A percentile compares a stretch with the other conserved stretches of the same genome.
phyloP scores from a whole-genome alignment of 2,113 vertebrate species.

The Andinoacara biseriatus region DNA sequence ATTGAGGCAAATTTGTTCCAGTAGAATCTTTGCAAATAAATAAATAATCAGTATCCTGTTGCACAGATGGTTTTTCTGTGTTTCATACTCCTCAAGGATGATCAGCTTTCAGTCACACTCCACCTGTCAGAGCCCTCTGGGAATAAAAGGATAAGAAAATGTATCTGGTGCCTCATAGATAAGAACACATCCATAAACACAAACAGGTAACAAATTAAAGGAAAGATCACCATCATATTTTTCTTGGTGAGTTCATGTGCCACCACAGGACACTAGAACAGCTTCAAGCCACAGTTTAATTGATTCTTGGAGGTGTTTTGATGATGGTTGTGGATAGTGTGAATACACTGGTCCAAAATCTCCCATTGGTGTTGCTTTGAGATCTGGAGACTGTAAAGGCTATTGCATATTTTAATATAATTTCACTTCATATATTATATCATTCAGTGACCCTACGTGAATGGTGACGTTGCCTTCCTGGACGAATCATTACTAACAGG shows the following conservation, averaged over 20 bases:
- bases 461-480: background rate
- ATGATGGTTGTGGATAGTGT: background rate
- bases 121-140: background rate
- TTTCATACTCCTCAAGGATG: background rate
- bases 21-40: constrained; percentile 6
- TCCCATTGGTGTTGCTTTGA: background rate
- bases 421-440: too few relatives aligned
- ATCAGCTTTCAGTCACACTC: constrained; percentile 19
- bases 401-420: background rate
- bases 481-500: background rate
- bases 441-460: background rate
- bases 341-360: background rate
- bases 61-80: constrained; percentile 23
- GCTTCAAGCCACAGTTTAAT: background rate
- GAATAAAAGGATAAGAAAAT: background rate
- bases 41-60: constrained; percentile 2
- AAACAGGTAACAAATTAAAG: constrained; percentile 7
- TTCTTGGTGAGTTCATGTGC: background rate
- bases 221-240: background rate
- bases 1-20: constrained; percentile 16
- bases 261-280: background rate
- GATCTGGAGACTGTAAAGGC: background rate
- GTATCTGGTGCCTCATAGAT: background rate
- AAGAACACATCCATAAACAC: constrained; percentile 24
- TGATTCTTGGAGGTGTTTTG: background rate